Percentiles rank a stretch among this genome's conserved stretches.
These are phyloP conservation scores for Agrochola lota DNA, from an alignment of 2,888 invertebrate genomes.

Conservation along the genomic window DNA sequence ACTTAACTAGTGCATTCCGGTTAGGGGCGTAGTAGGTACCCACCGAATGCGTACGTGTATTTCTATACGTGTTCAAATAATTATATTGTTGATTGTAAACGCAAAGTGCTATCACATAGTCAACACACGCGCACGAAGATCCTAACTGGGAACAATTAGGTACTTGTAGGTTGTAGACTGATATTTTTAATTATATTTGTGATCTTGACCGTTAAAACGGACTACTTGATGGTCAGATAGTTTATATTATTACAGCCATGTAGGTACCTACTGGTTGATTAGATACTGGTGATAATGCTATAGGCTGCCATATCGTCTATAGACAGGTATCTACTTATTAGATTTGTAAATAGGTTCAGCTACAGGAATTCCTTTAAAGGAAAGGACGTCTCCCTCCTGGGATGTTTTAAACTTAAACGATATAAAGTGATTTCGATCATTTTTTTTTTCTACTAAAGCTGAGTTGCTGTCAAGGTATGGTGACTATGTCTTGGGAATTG, in stretches of 20 bases:
- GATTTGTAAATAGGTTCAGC: neutral
- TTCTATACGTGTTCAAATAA: constrained; percentile 15
- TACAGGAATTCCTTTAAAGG: neutral
- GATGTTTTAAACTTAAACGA: neutral
- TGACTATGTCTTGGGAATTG: neutral
- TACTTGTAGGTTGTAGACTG: constrained; percentile 20
- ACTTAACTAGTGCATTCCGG: neutral
- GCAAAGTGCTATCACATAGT: constrained; percentile 20
- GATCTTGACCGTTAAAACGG: constrained; percentile 41
- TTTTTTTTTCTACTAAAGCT: neutral
- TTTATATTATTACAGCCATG: neutral
- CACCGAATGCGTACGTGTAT: neutral
- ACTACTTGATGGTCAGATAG: constrained; percentile 15
- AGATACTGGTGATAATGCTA: neutral
- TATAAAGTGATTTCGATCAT: neutral
- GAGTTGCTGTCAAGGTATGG: neutral
- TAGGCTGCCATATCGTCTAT: too few species aligned
- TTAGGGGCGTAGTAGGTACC: neutral
- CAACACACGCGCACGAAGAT: constrained; percentile 1
- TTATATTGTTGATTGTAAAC: neutral
- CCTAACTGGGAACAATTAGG: constrained; percentile 42
- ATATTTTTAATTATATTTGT: constrained; percentile 4
- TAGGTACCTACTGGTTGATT: constrained; percentile 1
- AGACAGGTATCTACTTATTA: neutral
- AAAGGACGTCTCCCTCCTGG: neutral